A percentile compares a stretch with the other conserved stretches of the same genome.
phyloP scores from a whole-genome alignment of 2,888 invertebrate genomes.

The Platypus cylindrus region DNA sequence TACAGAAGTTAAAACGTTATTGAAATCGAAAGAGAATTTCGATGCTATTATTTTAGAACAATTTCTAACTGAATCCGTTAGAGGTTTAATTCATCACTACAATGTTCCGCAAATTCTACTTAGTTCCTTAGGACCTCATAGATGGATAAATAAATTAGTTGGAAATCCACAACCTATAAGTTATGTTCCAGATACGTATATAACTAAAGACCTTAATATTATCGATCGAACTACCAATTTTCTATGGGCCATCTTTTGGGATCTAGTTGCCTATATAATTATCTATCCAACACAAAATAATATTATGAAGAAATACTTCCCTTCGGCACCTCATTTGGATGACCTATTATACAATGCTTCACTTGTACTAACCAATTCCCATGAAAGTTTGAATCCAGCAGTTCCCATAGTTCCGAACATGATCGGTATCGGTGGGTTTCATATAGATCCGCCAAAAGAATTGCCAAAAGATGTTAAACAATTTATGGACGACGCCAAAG shows the following conservation, averaged over 20 bases:
- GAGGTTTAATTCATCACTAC: conserved; percentile 31
- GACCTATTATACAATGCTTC: conserved; percentile 22
- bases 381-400: conserved; percentile 38
- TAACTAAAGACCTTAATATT: conserved; percentile 39
- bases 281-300: conserved; percentile 18
- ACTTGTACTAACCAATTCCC: conserved; percentile 28
- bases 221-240: conserved; percentile 41
- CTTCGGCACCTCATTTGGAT: conserved; percentile 17
- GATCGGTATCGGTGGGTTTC: conserved; percentile 43
- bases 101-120: conserved; percentile 31
- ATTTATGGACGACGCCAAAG: conserved; percentile 18
- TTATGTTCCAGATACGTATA: conserved; percentile 37
- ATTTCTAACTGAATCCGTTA: conserved; percentile 38
- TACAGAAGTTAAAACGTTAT: conserved; percentile 20
- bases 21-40: conserved; percentile 29
- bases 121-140: conserved; percentile 35
- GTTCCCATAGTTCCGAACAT: conserved; percentile 41
- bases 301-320: conserved; percentile 19
- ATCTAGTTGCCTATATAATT: conserved; percentile 16
- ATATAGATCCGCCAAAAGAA: conserved; percentile 25
- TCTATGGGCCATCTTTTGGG: conserved; percentile 19
- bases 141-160: conserved; percentile 37
- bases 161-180: conserved; percentile 39
- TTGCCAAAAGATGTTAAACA: conserved; percentile 19
- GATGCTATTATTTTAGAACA: conserved; percentile 36